phyloP scores from a whole-genome alignment of 2,888 invertebrate genomes.

The Mimumesa dahlbomi region DNA sequence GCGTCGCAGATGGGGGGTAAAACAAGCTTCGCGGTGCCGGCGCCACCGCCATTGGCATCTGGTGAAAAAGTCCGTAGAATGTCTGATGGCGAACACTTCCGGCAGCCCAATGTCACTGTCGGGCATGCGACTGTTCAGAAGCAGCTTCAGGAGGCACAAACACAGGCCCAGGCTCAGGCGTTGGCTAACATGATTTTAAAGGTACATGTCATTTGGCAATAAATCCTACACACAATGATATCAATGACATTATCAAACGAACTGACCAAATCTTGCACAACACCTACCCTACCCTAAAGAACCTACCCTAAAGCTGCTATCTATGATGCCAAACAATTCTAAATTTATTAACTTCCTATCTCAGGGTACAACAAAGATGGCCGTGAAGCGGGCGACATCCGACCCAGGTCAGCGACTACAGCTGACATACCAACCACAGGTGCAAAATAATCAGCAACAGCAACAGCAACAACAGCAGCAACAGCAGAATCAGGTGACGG shows the following conservation, averaged over 20 bases:
- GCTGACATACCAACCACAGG: conserved; percentile 76
- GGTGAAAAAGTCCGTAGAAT: conserved; percentile 82
- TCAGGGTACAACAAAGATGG: conserved; percentile 77
- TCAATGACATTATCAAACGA: not conserved
- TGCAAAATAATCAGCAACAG: conserved; percentile 66
- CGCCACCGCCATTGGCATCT: conserved; percentile 81
- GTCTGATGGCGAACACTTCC: conserved; percentile 83
- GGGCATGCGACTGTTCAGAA: conserved; percentile 76
- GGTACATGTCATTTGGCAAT: conserved; percentile 63
- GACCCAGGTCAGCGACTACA: conserved; percentile 87
- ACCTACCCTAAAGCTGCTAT: too few species aligned
- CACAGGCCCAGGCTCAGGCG: conserved; percentile 87
- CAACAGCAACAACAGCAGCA: conserved; percentile 69
- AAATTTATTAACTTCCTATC: too few species aligned
- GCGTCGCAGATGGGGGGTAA: conserved; percentile 74
- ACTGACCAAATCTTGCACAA: too few species aligned
- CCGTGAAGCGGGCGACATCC: conserved; percentile 88
- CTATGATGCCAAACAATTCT: too few species aligned
- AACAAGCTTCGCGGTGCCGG: conserved; percentile 83
- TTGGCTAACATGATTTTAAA: conserved; percentile 89
- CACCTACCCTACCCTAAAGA: too few species aligned
- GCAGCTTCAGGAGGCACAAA: conserved; percentile 78
- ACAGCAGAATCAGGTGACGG: conserved; percentile 72
- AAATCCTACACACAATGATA: not conserved
- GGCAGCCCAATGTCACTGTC: conserved; percentile 78